Conservation (phyloP, 2,888 invertebrate species). For the Stenolophus ochropezus region DNA sequence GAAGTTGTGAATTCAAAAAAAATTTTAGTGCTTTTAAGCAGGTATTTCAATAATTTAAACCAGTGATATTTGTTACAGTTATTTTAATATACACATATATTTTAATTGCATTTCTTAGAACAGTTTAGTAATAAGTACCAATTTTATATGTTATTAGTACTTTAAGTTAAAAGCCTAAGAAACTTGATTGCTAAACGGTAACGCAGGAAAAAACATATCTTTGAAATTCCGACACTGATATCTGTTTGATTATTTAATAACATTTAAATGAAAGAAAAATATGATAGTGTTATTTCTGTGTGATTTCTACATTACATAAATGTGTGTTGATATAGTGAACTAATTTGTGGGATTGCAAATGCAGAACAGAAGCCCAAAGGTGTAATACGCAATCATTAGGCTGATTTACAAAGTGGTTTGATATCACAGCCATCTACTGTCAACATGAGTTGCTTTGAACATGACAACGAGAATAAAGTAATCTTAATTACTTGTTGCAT, state of each 20-base stretch:
- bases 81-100: not conserved
- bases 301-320: not conserved
- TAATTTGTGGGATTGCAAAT: not conserved
- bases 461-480: conserved; percentile 29
- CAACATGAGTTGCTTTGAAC: conserved; percentile 24
- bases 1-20: not conserved
- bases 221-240: no score
- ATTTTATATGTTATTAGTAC: not conserved
- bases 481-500: conserved; percentile 29
- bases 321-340: not conserved
- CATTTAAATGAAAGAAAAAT: no score
- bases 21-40: not conserved
- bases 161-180: no score
- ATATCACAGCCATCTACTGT: conserved; percentile 21
- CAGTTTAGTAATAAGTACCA: not conserved
- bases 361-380: not conserved
- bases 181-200: not conserved
- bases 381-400: conserved; percentile 28
- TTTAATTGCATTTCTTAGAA: not conserved
- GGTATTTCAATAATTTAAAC: not conserved
- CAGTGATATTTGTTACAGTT: not conserved
- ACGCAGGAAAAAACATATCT: no score
- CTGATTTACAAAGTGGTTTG: conserved; percentile 40
- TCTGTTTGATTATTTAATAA: no score
- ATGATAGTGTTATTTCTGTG: no score